Conservation (phyloP, 1,140 invertebrate genomes). For the Dendroctonus ponderosae region DNA sequence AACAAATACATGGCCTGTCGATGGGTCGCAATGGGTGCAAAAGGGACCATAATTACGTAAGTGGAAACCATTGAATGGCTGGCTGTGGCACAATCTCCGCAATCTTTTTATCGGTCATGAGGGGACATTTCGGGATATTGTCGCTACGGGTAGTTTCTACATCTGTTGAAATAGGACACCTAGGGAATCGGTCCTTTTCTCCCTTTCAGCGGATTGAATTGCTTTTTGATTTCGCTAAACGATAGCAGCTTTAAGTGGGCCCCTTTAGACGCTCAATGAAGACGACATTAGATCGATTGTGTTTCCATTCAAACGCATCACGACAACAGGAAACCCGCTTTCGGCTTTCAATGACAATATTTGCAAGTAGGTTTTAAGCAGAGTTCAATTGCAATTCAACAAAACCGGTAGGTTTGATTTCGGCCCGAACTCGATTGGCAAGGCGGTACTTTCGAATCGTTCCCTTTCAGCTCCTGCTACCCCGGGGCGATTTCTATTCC, state of each 20-base stretch:
- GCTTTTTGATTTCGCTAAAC: slow-evolving; percentile 25
- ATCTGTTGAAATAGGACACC: slow-evolving; percentile 27
- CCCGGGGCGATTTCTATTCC: too few relatives aligned
- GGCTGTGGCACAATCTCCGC: slow-evolving; percentile 19
- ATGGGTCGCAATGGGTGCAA: slow-evolving; percentile 9
- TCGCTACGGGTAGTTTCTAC: slow-evolving; percentile 24
- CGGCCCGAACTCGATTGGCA: too few relatives aligned
- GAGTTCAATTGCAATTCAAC: too few relatives aligned
- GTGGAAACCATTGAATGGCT: slow-evolving; percentile 21
- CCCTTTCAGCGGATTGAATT: slow-evolving; percentile 20
- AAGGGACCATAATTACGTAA: slow-evolving; percentile 23
- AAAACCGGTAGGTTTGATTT: too few relatives aligned
- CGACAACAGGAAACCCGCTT: too few relatives aligned
- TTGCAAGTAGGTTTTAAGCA: too few relatives aligned
- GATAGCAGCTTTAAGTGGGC: slow-evolving; percentile 18
- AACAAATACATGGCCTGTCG: slow-evolving; percentile 23
- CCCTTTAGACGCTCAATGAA: not conserved
- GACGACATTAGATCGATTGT: too few relatives aligned
- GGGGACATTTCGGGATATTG: slow-evolving; percentile 22
- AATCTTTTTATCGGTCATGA: slow-evolving; percentile 18
- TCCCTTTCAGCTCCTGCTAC: too few relatives aligned
- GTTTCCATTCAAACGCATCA: too few relatives aligned
- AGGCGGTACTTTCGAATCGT: too few relatives aligned
- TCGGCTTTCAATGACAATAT: too few relatives aligned
- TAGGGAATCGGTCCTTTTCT: slow-evolving; percentile 16